Evolutionary conservation across 2,888 invertebrate genomes (phyloP), one percentile per base, ranked within the genome.

Genomic region (Petrolisthes cinctipes): DNA sequence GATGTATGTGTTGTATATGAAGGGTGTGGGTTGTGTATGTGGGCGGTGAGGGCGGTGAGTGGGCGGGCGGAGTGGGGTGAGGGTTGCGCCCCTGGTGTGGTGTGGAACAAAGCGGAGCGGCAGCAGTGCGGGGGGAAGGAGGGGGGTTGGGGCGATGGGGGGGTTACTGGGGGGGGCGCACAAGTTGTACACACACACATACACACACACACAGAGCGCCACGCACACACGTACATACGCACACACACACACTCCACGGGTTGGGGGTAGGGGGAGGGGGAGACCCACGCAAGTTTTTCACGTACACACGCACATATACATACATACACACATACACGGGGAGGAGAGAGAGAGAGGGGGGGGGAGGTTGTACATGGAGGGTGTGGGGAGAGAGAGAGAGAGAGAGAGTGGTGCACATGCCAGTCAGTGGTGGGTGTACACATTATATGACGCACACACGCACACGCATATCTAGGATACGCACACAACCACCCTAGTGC

Each of bases 91-190:
- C 56, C 56, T 86, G 14, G 54, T 86, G 82, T 76, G 73, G 76
- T 82, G 86, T 86, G 86, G 86, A 86, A 86, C 86, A 86, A 86
- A 86, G 86, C 86, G 76, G 86, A 86, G 86, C 86, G 86, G 86
- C 82, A 82, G 86, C 86, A 82, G 86, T 56, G 87, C 66, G 76
- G 83, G 83, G 86, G 82, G 76, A 61, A 57, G 73, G 87, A 57
- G 83, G 54, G 61, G 68, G 57, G 76, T 51, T 68, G 83, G 17
- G 78, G 68, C 54, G n/a, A 66, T 68, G 17, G 75, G 87, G 87
- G 83, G 79, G 87, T 61, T 73, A 80, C 78, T 73, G 79, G 75
- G 86, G 87, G 87, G 87, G 87, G 76, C 83, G 82, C 86, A 86
- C 75, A 86, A 86, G 86, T 86, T 86, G 86, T 86, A 86, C 86